Base-by-base conservation (phyloP, 2,888 invertebrate species). In the Ptychoptera albimana region DNA sequence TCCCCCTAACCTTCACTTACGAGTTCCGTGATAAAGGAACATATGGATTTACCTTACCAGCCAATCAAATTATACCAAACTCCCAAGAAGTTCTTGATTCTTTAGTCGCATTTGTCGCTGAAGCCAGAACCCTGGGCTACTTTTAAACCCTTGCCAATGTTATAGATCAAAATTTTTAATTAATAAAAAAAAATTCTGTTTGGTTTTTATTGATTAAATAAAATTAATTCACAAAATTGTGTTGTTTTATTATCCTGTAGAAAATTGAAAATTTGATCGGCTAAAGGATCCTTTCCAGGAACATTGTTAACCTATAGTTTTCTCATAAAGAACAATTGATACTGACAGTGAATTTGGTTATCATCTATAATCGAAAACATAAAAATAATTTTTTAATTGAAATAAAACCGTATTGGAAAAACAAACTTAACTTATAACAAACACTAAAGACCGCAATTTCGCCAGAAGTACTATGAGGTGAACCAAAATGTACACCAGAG, bases 291-390 rank as follows among this genome's bases (percentile, higher is more conserved):
- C 54, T 75, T 75, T 1, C 92, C 93, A 0, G 92, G 89, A 14
- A 79, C 67, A 0, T 83, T 82, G 57, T 86, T 84, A 2, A 91
- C 77, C 94, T 94, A 96, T 2, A 96, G 69, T 58, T 94, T 96
- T 61, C 89, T 88, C 91, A 94, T 91, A 63, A 93, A 94, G 71
- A 89, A 91, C 57, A 93, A 80, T 68, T 91, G 91, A 63, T 93
- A 93, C 45, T 85, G 87, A 56, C 83, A 81, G 58, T 82, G 80
- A 40, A 74, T 54, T 52, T 70, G 71, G n/a, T 49, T 47, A 2
- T 60, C 59, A 8, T 68, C 59, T 2, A 64, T n/a, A n/a, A n/a
- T n/a, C n/a, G n/a, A n/a, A n/a, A n/a, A n/a, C n/a, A n/a, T n/a
- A n/a, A n/a, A n/a, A n/a, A n/a, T n/a, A n/a, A n/a, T n/a, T n/a